phyloP scores from a whole-genome alignment of 2,888 invertebrate genomes.

The Pterostichus niger region DNA sequence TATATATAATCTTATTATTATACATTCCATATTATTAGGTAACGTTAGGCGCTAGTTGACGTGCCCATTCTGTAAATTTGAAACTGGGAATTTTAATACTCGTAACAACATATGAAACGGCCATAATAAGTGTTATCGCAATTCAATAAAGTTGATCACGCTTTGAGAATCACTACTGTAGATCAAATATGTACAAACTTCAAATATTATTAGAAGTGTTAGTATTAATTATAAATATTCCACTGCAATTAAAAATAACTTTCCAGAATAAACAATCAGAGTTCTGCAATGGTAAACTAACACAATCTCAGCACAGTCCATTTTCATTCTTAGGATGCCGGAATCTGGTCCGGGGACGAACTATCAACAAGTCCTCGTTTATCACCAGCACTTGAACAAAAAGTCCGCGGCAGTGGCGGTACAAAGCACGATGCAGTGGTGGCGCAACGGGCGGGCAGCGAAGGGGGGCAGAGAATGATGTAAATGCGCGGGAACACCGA shows the following conservation, averaged over 20 bases:
- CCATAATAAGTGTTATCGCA: too few species aligned
- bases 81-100: too few species aligned
- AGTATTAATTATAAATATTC: not conserved
- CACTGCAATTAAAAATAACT: not conserved
- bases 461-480: slow-evolving; percentile 7
- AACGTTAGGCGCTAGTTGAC: too few species aligned
- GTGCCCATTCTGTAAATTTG: too few species aligned
- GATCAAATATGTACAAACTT: too few species aligned
- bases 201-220: too few species aligned
- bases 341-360: slow-evolving; percentile 10
- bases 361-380: slow-evolving; percentile 57
- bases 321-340: slow-evolving; percentile 18
- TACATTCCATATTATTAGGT: too few species aligned
- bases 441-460: not conserved
- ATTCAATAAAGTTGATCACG: too few species aligned
- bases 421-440: not conserved
- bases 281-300: not conserved
- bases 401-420: slow-evolving; percentile 12
- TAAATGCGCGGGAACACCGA: slow-evolving; percentile 20
- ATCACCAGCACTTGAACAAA: slow-evolving; percentile 47
- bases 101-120: too few species aligned
- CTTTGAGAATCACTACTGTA: too few species aligned
- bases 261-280: not conserved
- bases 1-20: too few species aligned
- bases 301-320: slow-evolving; percentile 23